Conservation (phyloP, 2,113 vertebrate genomes). For the Thamnaconus septentrionalis region DNA sequence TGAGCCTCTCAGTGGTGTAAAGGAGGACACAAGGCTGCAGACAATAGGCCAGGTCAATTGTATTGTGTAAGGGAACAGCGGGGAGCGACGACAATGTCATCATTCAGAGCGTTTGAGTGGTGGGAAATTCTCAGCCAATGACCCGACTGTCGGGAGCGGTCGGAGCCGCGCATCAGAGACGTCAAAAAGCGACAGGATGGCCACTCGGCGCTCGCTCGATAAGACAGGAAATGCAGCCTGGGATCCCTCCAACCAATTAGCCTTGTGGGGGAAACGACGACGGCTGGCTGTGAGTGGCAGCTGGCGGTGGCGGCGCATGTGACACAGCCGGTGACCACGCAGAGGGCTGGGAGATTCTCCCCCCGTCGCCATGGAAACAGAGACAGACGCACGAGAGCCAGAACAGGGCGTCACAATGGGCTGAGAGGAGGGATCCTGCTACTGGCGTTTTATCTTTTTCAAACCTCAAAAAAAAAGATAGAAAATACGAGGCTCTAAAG, state of each 20-base stretch:
- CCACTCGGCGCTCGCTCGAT: neutral
- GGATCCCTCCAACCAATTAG: constrained; percentile 12
- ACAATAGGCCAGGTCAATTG: constrained; percentile 52
- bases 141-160: constrained; percentile 6
- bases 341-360: constrained; percentile 32
- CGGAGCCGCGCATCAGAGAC: constrained; percentile 7
- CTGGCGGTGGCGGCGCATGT: neutral
- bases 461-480: constrained; percentile 4
- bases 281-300: constrained; percentile 25
- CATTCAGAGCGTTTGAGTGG: constrained; percentile 16
- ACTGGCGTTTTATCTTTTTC: constrained; percentile 43
- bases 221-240: neutral
- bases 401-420: constrained; percentile 39
- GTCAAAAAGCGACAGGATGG: constrained; percentile 5
- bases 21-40: constrained; percentile 48
- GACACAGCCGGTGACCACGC: constrained; percentile 50
- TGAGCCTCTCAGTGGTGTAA: constrained; percentile 62
- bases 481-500: constrained; percentile 24
- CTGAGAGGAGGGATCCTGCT: constrained; percentile 35
- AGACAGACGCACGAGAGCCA: constrained; percentile 33
- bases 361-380: constrained; percentile 68
- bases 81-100: constrained; percentile 14
- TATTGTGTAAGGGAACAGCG: constrained; percentile 44
- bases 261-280: constrained; percentile 38
- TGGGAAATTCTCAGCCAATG: constrained; percentile 18